phyloP scores from a whole-genome alignment of 2,888 invertebrate species.

The Agrochola litura region DNA sequence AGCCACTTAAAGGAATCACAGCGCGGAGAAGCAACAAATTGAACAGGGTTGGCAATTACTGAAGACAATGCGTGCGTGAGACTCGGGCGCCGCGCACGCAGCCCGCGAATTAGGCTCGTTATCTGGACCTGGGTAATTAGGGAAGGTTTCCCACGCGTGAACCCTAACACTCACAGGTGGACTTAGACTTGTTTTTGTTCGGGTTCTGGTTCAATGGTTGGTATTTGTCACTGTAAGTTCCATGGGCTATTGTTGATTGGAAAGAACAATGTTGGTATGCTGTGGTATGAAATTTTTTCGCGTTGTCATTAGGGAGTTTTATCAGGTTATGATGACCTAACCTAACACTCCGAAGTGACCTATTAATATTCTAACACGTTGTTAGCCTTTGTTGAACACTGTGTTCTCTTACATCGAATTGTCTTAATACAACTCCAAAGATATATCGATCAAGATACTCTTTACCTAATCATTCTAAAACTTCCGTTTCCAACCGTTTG shows the following conservation, averaged over 20 bases:
- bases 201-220: constrained; percentile 49
- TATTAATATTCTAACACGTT: not conserved
- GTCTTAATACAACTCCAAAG: not conserved
- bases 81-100: constrained; percentile 87
- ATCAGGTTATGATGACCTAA: not conserved
- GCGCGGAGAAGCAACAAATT: constrained; percentile 89
- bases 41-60: constrained; percentile 90
- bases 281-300: not conserved
- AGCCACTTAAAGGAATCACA: constrained; percentile 90
- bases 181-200: constrained; percentile 61
- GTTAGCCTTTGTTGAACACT: not conserved
- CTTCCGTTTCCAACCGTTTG: not conserved
- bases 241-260: constrained; percentile 2
- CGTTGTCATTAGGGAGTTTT: not conserved
- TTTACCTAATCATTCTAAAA: not conserved
- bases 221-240: constrained; percentile 34
- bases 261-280: not conserved
- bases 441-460: not conserved
- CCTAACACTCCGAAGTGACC: not conserved
- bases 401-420: not conserved
- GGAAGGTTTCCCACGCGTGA: constrained; percentile 86
- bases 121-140: constrained; percentile 87
- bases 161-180: constrained; percentile 76
- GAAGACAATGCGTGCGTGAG: constrained; percentile 91
- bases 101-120: constrained; percentile 90